Evolutionary conservation across 2,888 invertebrate species (phyloP), one percentile per base, ranked within the genome.

Genomic region (Lasioglossum leucozonium): DNA sequence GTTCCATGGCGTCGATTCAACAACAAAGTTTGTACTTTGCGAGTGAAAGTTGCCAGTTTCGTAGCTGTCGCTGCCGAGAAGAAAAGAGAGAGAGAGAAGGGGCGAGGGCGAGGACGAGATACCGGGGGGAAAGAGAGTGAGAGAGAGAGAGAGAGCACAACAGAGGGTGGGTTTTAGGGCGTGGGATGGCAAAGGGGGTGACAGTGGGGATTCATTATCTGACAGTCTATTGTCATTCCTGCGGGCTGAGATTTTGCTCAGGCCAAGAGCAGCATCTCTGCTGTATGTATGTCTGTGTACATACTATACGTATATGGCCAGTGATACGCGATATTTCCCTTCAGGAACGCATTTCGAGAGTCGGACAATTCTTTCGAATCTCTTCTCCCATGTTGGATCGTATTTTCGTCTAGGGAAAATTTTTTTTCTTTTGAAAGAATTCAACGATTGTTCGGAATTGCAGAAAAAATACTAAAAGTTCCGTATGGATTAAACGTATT

Each of bases 141-240:
- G n/a, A n/a, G n/a, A n/a, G n/a, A n/a, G n/a, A n/a, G n/a, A 79
- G 87, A 79, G 87, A 84, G 81, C 40, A 82, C 79, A 81, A 73
- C 72, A 86, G 87, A 91, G 91, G 93, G 92, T 89, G 91, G 91
- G 88, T 93, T 93, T 93, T 91, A 90, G 91, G 90, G 88, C 87
- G 90, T 86, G 84, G 91, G 85, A 89, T 83, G 89, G 90, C 84
- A 84, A 85, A 88, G 90, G 87, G 89, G 87, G 90, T 90, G 92
- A 92, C 91, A 91, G 91, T 89, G 91, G 92, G 92, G 94, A 94
- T 94, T 94, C 93, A 94, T 93, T 94, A 94, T 93, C 94, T 92
- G 92, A 93, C 93, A 91, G 93, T 93, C 94, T 94, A 93, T 93
- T 93, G 94, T 94, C 93, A 93, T 94, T 94, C 89, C 91, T 93